These are phyloP conservation scores for Caenorhabditis angaria DNA, from an alignment of 2,888 invertebrate genomes.

Conservation along the genomic window DNA sequence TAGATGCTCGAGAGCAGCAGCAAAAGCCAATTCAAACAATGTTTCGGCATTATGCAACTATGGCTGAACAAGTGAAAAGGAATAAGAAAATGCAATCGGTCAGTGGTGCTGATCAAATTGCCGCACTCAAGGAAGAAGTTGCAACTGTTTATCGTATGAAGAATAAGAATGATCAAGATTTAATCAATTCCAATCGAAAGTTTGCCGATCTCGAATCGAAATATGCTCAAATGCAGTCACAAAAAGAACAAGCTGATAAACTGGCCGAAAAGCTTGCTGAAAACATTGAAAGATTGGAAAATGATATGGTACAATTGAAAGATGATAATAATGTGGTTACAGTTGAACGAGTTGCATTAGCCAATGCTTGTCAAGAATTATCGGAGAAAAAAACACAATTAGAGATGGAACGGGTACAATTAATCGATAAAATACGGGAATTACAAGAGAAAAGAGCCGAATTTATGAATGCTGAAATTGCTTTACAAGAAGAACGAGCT, in stretches of 20 bases:
- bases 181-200: conserved; percentile 42
- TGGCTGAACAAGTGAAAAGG: conserved; percentile 26
- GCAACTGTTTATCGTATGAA: conserved; percentile 53
- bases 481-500: conserved; percentile 33
- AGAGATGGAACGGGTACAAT: conserved; percentile 85
- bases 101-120: background rate
- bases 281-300: conserved; percentile 16
- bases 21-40: conserved; percentile 21
- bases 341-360: conserved; percentile 23
- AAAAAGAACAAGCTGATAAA: conserved; percentile 17
- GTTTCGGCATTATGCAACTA: conserved; percentile 19
- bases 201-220: conserved; percentile 25
- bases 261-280: conserved; percentile 11
- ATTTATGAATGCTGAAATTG: conserved; percentile 50
- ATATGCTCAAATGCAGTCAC: conserved; percentile 7
- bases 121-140: background rate
- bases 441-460: conserved; percentile 78
- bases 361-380: conserved; percentile 13
- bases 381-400: conserved; percentile 86
- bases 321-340: conserved; percentile 16
- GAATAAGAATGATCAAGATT: conserved; percentile 61
- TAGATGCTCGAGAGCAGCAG: conserved; percentile 19
- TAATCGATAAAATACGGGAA: conserved; percentile 87
- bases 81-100: background rate
- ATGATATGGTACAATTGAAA: conserved; percentile 16